Conservation (phyloP, 2,888 invertebrate genomes). For the Drepanosiphum platanoidis region DNA sequence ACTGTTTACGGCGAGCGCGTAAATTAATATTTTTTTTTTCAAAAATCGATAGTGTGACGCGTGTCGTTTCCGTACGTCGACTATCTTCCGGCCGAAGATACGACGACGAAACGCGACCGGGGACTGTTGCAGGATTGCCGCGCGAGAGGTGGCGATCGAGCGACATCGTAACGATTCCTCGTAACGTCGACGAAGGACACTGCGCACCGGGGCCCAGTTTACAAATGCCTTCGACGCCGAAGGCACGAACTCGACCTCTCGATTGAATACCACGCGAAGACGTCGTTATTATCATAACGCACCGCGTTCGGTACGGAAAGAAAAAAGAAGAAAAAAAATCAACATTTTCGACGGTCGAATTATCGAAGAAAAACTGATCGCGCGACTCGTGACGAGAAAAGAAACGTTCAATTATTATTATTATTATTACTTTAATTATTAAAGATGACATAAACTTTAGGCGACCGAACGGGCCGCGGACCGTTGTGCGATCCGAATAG, state of each 20-base stretch:
- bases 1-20: not conserved
- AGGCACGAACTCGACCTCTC: slow-evolving; percentile 42
- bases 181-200: not conserved
- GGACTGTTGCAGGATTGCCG: too few species aligned
- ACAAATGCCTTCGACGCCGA: slow-evolving; percentile 26
- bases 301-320: too few species aligned
- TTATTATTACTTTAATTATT: too few species aligned
- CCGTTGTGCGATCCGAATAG: not conserved
- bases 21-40: too few species aligned
- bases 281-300: too few species aligned
- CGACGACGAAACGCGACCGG: slow-evolving; percentile 20
- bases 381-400: too few species aligned
- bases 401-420: too few species aligned
- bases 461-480: too few species aligned
- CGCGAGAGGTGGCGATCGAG: not conserved
- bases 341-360: too few species aligned
- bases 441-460: too few species aligned
- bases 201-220: not conserved
- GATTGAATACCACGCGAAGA: too few species aligned
- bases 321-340: not conserved
- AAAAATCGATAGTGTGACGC: not conserved
- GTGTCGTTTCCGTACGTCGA: not conserved
- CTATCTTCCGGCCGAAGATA: slow-evolving; percentile 40
- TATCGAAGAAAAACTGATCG: too few species aligned
- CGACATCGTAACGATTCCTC: not conserved